Base-by-base conservation (phyloP, 2,888 invertebrate species). In the Zygaena filipendulae region DNA sequence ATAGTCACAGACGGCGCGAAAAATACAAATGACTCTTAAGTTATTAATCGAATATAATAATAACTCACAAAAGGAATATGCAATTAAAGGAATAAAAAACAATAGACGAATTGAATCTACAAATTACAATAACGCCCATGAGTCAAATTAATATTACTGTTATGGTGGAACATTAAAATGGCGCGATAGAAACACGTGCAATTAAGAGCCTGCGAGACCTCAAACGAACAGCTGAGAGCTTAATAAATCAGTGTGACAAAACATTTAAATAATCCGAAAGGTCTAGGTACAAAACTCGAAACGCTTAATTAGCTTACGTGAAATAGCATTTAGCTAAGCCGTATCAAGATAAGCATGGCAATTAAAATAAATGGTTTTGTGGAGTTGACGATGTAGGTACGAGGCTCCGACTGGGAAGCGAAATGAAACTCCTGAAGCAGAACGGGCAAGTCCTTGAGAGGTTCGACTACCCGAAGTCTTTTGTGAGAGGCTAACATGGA, bases 391-490 rank as follows among this genome's bases (percentile, higher is more conserved):
- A 23, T 12, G 21, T 11, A 11, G 11, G 6, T 9, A 23, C 11
- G 38, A 38, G 40, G 36, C 32, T 29, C 35, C 29, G 23, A 35
- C 30, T 37, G 32, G 40, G 29, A 40, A 39, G 29, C 30, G 27
- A 33, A 35, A 30, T 33, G 42, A 43, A 49, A 47, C 36, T 55
- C 60, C 69, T 70, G 71, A 71, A 72, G 72, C 63, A 60, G 51
- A 63, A 59, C 66, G 40, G 36, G 39, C 25, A 35, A 58, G 66
- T 57, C 72, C 72, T 75, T 74, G 74, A 68, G 50, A 56, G 54
- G 75, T 72, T 74, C 71, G 59, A 49, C 53, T 50, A 74, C 72
- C 72, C 52, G 47, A 51, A 49, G 45, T 43, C 61, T 60, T 63
- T 70, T 67, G 63, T 68, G 50, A 45, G 48, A 51, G 51, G 49